Conservation (phyloP, 2,113 vertebrate species). For the Hippopotamus amphibius region DNA sequence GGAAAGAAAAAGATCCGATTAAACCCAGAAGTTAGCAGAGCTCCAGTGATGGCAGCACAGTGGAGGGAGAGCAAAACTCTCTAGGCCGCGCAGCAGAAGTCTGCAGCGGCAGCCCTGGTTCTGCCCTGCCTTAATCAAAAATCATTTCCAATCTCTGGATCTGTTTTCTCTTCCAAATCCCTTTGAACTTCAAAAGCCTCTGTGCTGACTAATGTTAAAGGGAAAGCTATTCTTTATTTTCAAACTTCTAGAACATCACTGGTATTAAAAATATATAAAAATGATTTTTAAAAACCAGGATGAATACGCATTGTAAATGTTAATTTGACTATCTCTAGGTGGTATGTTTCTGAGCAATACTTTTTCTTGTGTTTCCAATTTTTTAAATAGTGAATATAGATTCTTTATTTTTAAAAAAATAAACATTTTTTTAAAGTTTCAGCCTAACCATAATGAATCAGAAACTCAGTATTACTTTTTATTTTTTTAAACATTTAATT, state of each 20-base stretch:
- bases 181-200: constrained; percentile 26
- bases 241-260: background rate
- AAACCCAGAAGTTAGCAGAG: background rate
- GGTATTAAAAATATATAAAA: constrained; percentile 2
- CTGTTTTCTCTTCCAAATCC: background rate
- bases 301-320: background rate
- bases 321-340: background rate
- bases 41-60: background rate
- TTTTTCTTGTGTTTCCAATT: background rate
- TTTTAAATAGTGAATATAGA: background rate
- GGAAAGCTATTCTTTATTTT: constrained; percentile 35
- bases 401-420: background rate
- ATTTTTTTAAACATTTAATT: too few relatives aligned
- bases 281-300: background rate
- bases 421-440: background rate
- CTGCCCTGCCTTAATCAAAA: background rate
- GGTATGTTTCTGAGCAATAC: background rate
- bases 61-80: background rate
- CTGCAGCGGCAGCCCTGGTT: background rate
- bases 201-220: background rate
- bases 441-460: too few relatives aligned
- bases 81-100: background rate
- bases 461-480: too few relatives aligned
- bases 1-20: background rate
- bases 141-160: background rate